These are phyloP conservation scores for Malacoctenus gilli DNA, from an alignment of 2,797 vertebrate species.

Conservation along the genomic window DNA sequence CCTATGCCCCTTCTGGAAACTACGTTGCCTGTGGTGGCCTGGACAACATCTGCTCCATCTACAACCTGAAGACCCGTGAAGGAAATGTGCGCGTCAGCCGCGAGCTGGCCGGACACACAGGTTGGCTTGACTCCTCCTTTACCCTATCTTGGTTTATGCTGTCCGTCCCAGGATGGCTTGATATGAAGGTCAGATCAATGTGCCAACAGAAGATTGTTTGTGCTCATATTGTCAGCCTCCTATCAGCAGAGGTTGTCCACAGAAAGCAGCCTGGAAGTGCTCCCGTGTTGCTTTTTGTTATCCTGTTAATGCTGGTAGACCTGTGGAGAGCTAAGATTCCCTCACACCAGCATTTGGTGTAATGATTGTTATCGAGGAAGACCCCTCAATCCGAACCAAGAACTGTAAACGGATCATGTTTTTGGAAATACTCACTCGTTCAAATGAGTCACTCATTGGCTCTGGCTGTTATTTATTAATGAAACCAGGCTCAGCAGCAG, in stretches of 20 bases:
- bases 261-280: too few relatives aligned
- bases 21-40: conserved; percentile 97
- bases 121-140: conserved; percentile 65
- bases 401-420: too few relatives aligned
- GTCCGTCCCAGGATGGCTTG: background rate
- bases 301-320: too few relatives aligned
- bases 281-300: too few relatives aligned
- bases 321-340: too few relatives aligned
- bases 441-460: background rate
- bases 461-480: background rate
- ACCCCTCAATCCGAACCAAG: too few relatives aligned
- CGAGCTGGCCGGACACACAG: conserved; percentile 97
- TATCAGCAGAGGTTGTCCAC: too few relatives aligned
- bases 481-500: background rate
- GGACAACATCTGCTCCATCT: conserved; percentile 99
- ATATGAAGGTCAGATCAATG: background rate
- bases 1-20: conserved; percentile 97
- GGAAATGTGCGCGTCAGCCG: conserved; percentile 98
- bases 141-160: background rate
- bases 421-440: too few relatives aligned
- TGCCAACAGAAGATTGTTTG: background rate
- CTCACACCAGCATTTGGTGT: too few relatives aligned
- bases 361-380: too few relatives aligned
- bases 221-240: too few relatives aligned
- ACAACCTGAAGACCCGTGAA: conserved; percentile 99